A percentile compares a stretch with the other conserved stretches of the same genome.
These are phyloP conservation scores for Tetragnatha versicolor DNA, from an alignment of 1,140 invertebrate genomes.

Conservation along the genomic window DNA sequence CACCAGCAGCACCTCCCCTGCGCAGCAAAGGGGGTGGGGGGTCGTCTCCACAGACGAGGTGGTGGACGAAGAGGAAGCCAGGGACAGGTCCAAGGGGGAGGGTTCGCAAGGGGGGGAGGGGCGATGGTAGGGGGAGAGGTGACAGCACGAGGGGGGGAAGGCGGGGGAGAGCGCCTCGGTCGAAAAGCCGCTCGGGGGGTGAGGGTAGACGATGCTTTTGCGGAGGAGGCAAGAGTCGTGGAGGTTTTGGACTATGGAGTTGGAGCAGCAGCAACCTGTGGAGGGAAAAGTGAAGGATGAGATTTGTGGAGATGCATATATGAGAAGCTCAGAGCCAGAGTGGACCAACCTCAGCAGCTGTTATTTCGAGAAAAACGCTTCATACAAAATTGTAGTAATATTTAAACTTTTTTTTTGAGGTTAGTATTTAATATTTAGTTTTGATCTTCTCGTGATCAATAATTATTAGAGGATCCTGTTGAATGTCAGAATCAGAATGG, in stretches of 20 bases:
- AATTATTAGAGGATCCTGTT: no score
- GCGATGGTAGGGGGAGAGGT: slow-evolving; percentile 1
- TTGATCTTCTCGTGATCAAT: no score
- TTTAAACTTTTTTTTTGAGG: no score
- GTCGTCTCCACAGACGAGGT: neutral
- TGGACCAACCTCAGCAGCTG: no score
- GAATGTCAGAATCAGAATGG: no score
- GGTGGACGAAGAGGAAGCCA: slow-evolving; percentile 14
- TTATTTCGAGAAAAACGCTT: no score
- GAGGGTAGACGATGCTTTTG: slow-evolving; percentile 29
- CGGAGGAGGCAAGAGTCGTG: slow-evolving; percentile 20
- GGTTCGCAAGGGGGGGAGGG: slow-evolving; percentile 26
- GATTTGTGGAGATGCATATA: no score
- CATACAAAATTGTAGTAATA: no score
- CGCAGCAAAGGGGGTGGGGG: slow-evolving; percentile 24
- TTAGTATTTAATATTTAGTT: no score
- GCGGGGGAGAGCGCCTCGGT: neutral
- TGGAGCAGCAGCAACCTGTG: slow-evolving; percentile 30
- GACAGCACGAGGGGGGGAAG: slow-evolving; percentile 1
- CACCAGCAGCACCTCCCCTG: slow-evolving; percentile 23
- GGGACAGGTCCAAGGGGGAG: slow-evolving; percentile 35
- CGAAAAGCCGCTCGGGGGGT: neutral
- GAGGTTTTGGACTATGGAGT: slow-evolving; percentile 22
- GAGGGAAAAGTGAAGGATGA: no score
- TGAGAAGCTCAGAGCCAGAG: no score